These are phyloP conservation scores for Onychostruthus taczanowskii DNA, from an alignment of 2,113 vertebrate genomes.

Conservation along the genomic window DNA sequence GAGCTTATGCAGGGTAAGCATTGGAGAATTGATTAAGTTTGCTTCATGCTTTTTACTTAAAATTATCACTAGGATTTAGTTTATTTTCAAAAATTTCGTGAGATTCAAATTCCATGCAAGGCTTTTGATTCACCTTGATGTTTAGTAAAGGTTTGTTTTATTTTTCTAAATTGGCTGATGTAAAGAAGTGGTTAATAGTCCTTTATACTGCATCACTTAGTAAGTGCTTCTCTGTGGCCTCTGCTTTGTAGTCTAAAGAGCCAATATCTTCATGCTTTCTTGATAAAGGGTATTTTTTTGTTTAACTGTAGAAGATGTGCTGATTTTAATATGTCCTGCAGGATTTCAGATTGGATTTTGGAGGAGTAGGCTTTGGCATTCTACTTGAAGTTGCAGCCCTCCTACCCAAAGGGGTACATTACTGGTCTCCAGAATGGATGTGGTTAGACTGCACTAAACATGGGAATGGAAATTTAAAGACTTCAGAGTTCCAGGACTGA, in stretches of 20 bases:
- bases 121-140: not conserved
- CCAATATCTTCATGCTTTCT: not conserved
- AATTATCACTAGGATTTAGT: not conserved
- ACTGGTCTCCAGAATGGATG: not conserved
- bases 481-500: not conserved
- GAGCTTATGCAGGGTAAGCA: accelerated
- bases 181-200: not conserved
- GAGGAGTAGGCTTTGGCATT: not conserved
- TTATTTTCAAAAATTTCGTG: not conserved
- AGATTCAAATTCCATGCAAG: not conserved
- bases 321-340: not conserved
- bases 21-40: not conserved
- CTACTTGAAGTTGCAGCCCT: not conserved
- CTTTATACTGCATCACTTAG: not conserved
- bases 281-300: not conserved
- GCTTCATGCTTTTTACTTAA: not conserved
- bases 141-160: not conserved
- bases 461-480: not conserved
- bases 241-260: not conserved
- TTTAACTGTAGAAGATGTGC: not conserved
- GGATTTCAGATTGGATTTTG: not conserved
- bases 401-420: not conserved
- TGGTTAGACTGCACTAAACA: not conserved
- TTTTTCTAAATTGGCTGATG: not conserved
- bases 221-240: not conserved